phyloP scores from a whole-genome alignment of 2,113 vertebrate species.

The Tragulus kanchil region DNA sequence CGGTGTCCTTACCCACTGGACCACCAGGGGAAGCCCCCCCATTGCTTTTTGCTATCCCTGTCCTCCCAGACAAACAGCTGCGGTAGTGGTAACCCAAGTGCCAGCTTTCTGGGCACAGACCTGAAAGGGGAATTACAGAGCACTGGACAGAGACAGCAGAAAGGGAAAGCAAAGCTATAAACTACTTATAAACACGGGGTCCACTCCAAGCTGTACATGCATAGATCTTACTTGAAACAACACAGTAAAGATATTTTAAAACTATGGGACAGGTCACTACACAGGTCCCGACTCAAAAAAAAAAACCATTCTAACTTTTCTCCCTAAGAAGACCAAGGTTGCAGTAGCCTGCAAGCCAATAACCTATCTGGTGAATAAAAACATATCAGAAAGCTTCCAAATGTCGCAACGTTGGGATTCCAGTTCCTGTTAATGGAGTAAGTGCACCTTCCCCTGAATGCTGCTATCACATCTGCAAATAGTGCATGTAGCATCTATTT shows the following conservation, averaged over 20 bases:
- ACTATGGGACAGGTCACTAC: background rate
- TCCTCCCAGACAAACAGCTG: background rate
- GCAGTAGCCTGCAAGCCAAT: background rate
- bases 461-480: background rate
- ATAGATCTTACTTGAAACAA: background rate
- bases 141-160: background rate
- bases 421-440: constrained; percentile 28
- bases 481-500: background rate
- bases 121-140: background rate
- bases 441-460: background rate
- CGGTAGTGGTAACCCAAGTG: background rate
- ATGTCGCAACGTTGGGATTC: constrained; percentile 24
- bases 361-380: constrained; percentile 47
- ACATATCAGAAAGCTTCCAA: constrained; percentile 35
- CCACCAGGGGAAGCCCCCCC: no score
- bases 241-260: background rate
- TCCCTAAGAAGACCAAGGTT: background rate
- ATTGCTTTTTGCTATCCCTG: background rate
- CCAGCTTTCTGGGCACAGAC: background rate
- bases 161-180: background rate
- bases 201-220: background rate
- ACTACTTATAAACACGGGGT: background rate
- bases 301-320: background rate
- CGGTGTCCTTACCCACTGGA: no score
- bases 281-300: no score